Conservation (phyloP, 1,140 invertebrate genomes). For the Drosophila equinoxialis region DNA sequence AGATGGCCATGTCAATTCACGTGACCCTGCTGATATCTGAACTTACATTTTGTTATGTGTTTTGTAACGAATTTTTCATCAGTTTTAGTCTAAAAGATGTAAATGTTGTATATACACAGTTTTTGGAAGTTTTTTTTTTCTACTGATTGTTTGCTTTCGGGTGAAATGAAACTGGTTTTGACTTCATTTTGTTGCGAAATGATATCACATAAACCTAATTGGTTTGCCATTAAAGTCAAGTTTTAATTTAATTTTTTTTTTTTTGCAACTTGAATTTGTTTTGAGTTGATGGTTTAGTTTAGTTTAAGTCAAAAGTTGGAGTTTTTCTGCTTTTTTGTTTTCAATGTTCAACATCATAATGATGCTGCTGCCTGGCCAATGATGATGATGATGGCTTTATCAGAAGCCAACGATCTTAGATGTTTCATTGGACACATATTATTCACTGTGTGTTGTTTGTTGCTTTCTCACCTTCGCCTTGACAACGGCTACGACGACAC, state of each 20-base stretch:
- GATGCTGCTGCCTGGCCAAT: not conserved
- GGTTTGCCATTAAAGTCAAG: slow-evolving; percentile 41
- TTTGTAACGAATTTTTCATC: too few species aligned
- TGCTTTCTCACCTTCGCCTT: slow-evolving; percentile 42
- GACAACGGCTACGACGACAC: slow-evolving; percentile 1
- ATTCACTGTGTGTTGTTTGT: slow-evolving; percentile 32
- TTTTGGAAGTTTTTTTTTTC: not conserved
- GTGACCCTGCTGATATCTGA: too few species aligned
- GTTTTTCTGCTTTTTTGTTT: not conserved
- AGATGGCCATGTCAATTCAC: too few species aligned
- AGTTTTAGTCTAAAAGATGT: not conserved
- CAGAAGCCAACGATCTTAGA: slow-evolving; percentile 48
- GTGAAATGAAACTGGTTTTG: slow-evolving; percentile 4
- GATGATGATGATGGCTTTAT: slow-evolving; percentile 59
- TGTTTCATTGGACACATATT: not conserved
- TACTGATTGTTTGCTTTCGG: not conserved
- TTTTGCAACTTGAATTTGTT: slow-evolving; percentile 56
- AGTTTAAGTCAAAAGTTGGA: not conserved
- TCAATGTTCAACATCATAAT: not conserved
- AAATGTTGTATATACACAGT: not conserved
- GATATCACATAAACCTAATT: slow-evolving; percentile 49
- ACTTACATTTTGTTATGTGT: too few species aligned
- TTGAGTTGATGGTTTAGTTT: slow-evolving; percentile 30
- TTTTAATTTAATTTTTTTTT: slow-evolving; percentile 51
- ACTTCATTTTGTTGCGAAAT: slow-evolving; percentile 41